These are phyloP conservation scores for Channa argus DNA, from an alignment of 2,113 vertebrate genomes.

Conservation along the genomic window DNA sequence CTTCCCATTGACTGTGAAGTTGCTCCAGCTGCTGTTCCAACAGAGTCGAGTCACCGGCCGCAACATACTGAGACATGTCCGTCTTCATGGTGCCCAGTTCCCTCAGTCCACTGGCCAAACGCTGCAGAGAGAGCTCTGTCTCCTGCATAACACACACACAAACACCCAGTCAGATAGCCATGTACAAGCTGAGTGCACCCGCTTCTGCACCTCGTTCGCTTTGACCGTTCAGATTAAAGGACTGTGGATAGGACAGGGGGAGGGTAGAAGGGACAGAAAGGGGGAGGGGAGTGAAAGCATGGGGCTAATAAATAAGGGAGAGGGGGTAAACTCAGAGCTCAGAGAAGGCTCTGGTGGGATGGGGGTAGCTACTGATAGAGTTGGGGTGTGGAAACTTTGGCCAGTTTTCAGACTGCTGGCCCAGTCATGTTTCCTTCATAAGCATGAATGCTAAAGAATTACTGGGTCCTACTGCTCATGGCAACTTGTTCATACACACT, in stretches of 20 bases:
- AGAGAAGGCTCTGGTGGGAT: constrained; percentile 43
- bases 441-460: too few species aligned
- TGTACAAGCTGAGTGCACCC: constrained; percentile 24
- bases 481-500: too few species aligned
- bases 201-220: constrained; percentile 47
- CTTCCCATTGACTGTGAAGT: constrained; percentile 87
- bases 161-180: constrained; percentile 43
- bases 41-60: constrained; percentile 84
- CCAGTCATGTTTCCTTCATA: too few species aligned
- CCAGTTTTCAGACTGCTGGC: constrained; percentile 11
- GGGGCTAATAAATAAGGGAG: constrained; percentile 81
- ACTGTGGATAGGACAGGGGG: constrained; percentile 78
- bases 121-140: constrained; percentile 86
- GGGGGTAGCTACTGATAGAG: constrained; percentile 28
- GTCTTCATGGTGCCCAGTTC: constrained; percentile 87
- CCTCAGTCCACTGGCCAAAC: constrained; percentile 81
- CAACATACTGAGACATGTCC: constrained; percentile 84
- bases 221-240: constrained; percentile 84
- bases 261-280: constrained; percentile 65
- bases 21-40: constrained; percentile 88
- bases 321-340: constrained; percentile 50
- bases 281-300: constrained; percentile 75
- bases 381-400: constrained; percentile 23
- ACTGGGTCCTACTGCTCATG: too few species aligned
- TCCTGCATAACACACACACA: constrained; percentile 87